Evolutionary conservation across 2,113 vertebrate genomes (phyloP), one percentile per base, ranked within the genome.

Genomic region (Monarcha castaneiventris): DNA sequence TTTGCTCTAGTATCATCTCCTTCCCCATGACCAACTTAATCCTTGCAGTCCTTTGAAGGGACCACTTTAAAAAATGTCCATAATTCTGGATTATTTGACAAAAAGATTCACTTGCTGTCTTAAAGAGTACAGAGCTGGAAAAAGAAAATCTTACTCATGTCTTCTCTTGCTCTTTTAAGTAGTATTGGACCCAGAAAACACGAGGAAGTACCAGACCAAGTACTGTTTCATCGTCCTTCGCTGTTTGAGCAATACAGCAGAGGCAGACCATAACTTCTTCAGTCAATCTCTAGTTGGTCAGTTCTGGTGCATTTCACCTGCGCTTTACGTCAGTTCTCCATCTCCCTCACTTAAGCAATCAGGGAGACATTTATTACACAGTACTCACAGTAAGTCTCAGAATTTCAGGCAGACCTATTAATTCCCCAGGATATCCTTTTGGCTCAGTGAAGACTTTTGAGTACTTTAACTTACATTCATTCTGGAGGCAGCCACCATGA

Each of bases 331-430:
- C 49, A 79, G 58, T 80, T 93, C 49, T 90, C 78, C 41, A 48
- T 52, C 61, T 72, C 41, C 49, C 72, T 93, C 30, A 32, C 20
- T 48, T 35, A 39, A 33, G 13, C 46, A 22, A 23, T 63, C 63
- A 64, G 82, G 72, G 71, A 87, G 46, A 89, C 14, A 63, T 39
- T 93, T 26, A 51, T 75, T 52, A 74, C 3, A 8, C 73, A 43
- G 94, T 88, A 93, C 72, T 89, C 83, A 82, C 69, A 85, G 69
- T 23, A 83, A 83, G 56, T 71, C 78, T 93, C 6, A 10, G 81
- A 76, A 97, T 94, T 94, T 77, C 82, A 96, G 84, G 73, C 59
- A 95, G 95, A 94, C 62, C 84, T 93, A 51, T 26, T 82, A 56
- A 80, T 56, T 93, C 48, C 59, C 77, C 69, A 85, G 44, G 44